Evolutionary conservation across 2,113 vertebrate species (phyloP).

Genomic region (Burhinus oedicnemus): DNA sequence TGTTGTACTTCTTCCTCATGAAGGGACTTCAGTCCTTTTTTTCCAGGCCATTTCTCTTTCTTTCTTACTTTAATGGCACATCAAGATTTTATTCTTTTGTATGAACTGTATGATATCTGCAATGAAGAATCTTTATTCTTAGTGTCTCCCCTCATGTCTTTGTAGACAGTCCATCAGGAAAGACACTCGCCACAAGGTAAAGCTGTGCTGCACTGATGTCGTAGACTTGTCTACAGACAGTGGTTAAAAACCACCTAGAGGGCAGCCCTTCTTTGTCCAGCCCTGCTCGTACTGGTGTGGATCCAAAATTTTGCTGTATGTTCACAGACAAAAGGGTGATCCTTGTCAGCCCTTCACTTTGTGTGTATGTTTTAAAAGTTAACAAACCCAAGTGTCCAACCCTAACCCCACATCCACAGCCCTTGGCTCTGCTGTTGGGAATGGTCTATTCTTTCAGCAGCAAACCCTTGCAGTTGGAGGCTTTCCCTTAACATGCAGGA

Average conservation of each 20-base stretch:
- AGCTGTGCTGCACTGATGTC: fast-evolving
- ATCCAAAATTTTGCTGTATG: not conserved
- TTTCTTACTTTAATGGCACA: not conserved
- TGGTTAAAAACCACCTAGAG: not conserved
- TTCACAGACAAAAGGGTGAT: not conserved
- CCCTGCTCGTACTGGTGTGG: not conserved
- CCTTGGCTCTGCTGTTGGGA: not conserved
- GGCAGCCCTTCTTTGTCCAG: not conserved
- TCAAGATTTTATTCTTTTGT: not conserved
- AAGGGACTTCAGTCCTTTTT: not conserved
- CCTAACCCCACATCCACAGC: not conserved
- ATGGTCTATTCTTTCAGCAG: not conserved
- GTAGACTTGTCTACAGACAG: not conserved
- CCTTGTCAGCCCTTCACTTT: not conserved
- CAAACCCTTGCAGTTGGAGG: not conserved
- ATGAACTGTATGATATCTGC: not conserved
- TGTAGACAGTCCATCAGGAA: not conserved
- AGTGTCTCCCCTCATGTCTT: not conserved
- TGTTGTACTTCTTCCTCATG: not conserved
- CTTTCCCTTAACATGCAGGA: not conserved
- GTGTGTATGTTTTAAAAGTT: not conserved
- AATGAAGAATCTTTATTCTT: not conserved
- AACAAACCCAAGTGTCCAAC: not conserved
- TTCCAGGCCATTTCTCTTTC: not conserved
- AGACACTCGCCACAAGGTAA: not conserved